Evolutionary conservation across 1,140 invertebrate species (phyloP), one percentile per base, ranked within the genome.

Genomic region (Archegozetes longisetosus): DNA sequence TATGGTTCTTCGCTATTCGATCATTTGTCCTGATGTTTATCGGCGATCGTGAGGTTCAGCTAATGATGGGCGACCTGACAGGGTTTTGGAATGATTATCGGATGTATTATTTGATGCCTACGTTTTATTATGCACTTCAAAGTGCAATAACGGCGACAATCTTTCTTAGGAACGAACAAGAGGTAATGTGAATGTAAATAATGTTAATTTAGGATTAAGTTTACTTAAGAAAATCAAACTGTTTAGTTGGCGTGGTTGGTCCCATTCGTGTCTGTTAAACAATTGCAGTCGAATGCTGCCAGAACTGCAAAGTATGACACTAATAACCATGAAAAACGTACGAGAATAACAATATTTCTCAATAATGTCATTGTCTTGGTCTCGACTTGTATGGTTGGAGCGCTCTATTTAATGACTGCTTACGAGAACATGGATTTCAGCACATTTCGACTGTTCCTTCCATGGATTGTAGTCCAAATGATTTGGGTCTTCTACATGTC

Each of bases 81-180:
- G 62, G 58, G 17, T 63, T 50, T 29, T 63, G 62, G 62, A 60
- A 63, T 47, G 61, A 63, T 49, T 64, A 62, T 32, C 63, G 63
- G 17, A 64, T 62, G 56, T 62, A 64, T 26, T 64, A 62, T 25
- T 47, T 64, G 29, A 64, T 64, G 56, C 63, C 63, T 2, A 53
- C 48, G 12, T 56, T 64, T 22, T 63, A 58, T 28, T 62, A 54
- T 28, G 26, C 61, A 9, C 26, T 64, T 12, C 56, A 59, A 17
- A 48, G 24, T 12, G 61, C 63, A 1, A 27, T 61, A 20, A 51
- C 50, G 6, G 48, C 61, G 3, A 55, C 60, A 4, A 62, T 57
- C 9, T 64, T 64, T 28, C 25, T 64, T 14, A n/a, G 32, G n/a
- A 62, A 64, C n/a, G 60, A 64, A 27, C 29, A 53, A 22, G 63